Evolutionary conservation across 2,888 invertebrate genomes (phyloP), one percentile per base, ranked within the genome.

Genomic region (Eristalis arbustorum): DNA sequence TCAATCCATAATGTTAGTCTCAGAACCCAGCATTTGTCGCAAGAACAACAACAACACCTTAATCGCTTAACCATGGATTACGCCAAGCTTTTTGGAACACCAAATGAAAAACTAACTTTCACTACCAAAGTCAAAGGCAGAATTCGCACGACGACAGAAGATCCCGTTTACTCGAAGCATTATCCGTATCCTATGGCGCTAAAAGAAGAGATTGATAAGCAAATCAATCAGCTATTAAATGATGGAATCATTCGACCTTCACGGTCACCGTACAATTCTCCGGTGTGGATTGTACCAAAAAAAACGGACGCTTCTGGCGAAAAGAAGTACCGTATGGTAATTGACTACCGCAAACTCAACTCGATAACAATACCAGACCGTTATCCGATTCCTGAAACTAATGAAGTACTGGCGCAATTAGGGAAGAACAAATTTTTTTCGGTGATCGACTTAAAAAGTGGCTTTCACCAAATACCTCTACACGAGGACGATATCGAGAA

Each of bases 401-500:
- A 76, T 66, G 67, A 77, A 49, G 62, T 77, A 40, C 14, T 77
- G 31, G 63, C 69, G 10, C 67, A 77, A 37, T 69, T 77, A 61
- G 69, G 42, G 28, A 68, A 31, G 25, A 69, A 69, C 40, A 40
- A 75, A 68, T 68, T 8, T 18, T 80, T 74, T 37, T 56, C 68
- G 49, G 34, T 80, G 13, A 61, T 73, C 56, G 73, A 79, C 66
- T 31, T 71, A 28, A 81, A 75, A 74, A 75, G 63, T 57, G 81
- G 69, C 4, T 74, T 79, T 57, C 72, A 79, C 61, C 79, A 82
- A 71, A 76, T 69, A 37, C 69, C 68, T 68, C 42, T 81, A 34
- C 49, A 66, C n/a, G 76, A 66, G 23, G 57, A 40, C 8, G 82
- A 82, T 34, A 42, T 71, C 5, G 66, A 82, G 34, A 72, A 76